Conservation (phyloP, 2,888 invertebrate genomes). For the Eristalis tenax region DNA sequence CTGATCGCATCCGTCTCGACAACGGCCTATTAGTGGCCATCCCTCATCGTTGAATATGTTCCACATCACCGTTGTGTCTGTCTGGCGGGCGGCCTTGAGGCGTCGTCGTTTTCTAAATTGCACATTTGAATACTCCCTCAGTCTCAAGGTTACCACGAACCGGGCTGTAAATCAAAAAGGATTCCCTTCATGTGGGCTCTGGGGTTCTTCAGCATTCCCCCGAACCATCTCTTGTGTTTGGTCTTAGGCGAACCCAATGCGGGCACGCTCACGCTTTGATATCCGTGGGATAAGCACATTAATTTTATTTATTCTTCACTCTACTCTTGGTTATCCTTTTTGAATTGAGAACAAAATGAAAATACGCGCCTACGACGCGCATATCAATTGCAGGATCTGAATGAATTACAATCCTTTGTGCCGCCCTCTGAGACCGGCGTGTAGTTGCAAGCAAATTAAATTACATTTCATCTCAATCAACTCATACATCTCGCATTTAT, state of each 20-base stretch:
- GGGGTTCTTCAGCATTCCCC: not conserved
- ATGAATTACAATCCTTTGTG: not conserved
- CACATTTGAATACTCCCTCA: slow-evolving; percentile 17
- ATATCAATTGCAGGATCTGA: slow-evolving; percentile 20
- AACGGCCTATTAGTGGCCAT: not conserved
- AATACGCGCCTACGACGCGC: not conserved
- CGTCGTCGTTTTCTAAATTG: not conserved
- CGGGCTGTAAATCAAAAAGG: slow-evolving; percentile 23
- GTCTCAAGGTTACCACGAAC: slow-evolving; percentile 19
- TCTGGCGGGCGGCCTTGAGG: not conserved
- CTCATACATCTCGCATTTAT: not conserved
- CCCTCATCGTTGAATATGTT: slow-evolving; percentile 2
- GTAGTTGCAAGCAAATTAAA: not conserved
- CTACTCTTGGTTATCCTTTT: not conserved
- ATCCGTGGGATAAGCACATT: not conserved
- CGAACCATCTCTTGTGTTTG: not conserved
- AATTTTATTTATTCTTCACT: not conserved
- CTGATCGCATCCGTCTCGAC: slow-evolving; percentile 18
- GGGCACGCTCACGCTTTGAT: no score
- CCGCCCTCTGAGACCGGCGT: not conserved
- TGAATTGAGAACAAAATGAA: not conserved
- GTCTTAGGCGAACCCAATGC: not conserved
- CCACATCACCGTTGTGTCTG: not conserved
- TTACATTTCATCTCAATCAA: not conserved
- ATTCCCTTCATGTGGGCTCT: not conserved